Evolutionary conservation across 1,140 invertebrate species (phyloP).

Genomic region (Mamestra configurata): DNA sequence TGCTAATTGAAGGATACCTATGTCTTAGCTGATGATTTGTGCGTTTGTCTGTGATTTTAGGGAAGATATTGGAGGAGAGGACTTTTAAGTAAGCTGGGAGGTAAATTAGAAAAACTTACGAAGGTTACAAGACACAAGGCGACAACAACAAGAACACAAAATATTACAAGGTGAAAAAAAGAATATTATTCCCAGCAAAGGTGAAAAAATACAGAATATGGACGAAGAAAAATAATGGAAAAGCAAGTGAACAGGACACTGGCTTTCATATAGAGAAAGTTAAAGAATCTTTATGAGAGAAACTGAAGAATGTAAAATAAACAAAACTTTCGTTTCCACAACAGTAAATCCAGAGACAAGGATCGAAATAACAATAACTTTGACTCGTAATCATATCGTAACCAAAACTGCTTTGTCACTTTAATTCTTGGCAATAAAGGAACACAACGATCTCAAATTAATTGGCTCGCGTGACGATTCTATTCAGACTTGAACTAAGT

Average conservation of each 20-base stretch:
- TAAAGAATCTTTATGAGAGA: conserved; percentile 2
- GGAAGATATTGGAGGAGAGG: background rate
- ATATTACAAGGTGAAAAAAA: too few species aligned
- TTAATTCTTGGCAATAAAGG: background rate
- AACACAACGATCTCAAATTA: background rate
- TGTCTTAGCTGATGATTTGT: conserved; percentile 33
- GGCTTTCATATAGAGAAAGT: background rate
- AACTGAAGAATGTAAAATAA: background rate
- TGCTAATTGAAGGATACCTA: background rate
- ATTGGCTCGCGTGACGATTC: background rate
- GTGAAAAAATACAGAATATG: too few species aligned
- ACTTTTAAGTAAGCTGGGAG: background rate
- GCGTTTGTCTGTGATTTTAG: conserved; percentile 23
- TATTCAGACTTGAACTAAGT: conserved; percentile 5
- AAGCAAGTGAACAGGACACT: too few species aligned
- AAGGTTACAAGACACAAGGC: too few species aligned
- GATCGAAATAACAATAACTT: background rate
- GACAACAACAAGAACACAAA: too few species aligned
- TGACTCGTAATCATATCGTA: background rate
- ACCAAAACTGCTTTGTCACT: background rate
- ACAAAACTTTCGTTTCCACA: background rate
- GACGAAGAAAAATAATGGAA: too few species aligned
- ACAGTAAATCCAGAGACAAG: background rate
- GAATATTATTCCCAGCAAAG: too few species aligned
- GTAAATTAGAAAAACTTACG: too few species aligned